These are phyloP conservation scores for Tillus elongatus DNA, from an alignment of 2,888 invertebrate genomes.

Conservation along the genomic window DNA sequence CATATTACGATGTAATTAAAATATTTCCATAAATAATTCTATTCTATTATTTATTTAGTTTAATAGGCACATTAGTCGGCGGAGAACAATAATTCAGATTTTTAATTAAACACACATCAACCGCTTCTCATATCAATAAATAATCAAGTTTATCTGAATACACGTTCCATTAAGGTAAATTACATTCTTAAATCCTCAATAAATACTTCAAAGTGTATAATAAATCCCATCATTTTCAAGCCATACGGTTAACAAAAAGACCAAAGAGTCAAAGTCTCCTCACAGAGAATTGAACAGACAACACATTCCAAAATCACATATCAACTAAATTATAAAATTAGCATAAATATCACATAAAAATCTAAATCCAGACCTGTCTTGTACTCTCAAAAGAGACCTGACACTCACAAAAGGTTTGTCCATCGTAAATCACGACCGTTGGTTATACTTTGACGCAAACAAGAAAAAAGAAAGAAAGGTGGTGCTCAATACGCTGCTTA, in stretches of 20 bases:
- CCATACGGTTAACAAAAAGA: background rate
- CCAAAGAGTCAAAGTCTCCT: conserved; percentile 1
- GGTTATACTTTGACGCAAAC: background rate
- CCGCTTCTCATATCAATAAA: background rate
- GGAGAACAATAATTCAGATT: conserved; percentile 3
- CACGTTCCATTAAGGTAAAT: conserved; percentile 31
- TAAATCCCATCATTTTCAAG: conserved; percentile 32
- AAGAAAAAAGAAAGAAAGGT: too few species aligned
- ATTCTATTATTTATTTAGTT: too few species aligned
- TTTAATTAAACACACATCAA: conserved; percentile 3
- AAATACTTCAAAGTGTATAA: conserved; percentile 35
- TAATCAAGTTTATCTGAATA: conserved; percentile 3
- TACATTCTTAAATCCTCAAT: conserved; percentile 35
- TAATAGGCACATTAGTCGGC: too few species aligned
- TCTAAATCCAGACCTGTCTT: conserved; percentile 34
- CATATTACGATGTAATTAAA: too few species aligned
- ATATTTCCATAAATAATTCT: too few species aligned
- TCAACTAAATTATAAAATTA: conserved; percentile 37
- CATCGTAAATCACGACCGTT: conserved; percentile 38
- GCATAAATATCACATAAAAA: conserved; percentile 44
- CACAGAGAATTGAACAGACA: conserved; percentile 3
- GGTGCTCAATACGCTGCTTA: too few species aligned
- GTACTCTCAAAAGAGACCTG: conserved; percentile 32
- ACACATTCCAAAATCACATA: conserved; percentile 32
- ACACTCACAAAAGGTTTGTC: conserved; percentile 41